Percentiles rank a stretch among this genome's conserved stretches.
These are phyloP conservation scores for Mellilla xanthometata DNA, from an alignment of 2,888 invertebrate species.

Conservation along the genomic window DNA sequence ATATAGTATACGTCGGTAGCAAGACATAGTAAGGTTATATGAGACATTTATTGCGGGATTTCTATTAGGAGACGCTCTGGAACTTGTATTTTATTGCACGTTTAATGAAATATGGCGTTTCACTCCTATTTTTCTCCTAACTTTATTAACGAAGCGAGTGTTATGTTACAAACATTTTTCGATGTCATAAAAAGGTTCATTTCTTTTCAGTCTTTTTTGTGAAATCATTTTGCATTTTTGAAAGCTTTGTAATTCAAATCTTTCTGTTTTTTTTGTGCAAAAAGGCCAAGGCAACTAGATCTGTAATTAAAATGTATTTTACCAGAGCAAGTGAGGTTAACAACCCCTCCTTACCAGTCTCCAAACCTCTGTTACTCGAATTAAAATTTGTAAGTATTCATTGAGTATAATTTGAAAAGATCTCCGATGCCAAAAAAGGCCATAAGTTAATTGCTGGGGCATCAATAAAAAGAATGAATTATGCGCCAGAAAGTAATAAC, in stretches of 20 bases:
- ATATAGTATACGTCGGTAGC: too few species aligned
- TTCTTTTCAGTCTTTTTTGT: too few species aligned
- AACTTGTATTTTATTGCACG: too few species aligned
- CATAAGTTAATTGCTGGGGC: constrained; percentile 54
- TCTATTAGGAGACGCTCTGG: too few species aligned
- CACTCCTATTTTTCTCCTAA: too few species aligned
- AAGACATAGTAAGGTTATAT: too few species aligned
- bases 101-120: too few species aligned
- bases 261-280: constrained; percentile 3
- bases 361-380: constrained; percentile 13
- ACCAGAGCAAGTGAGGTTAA: background rate
- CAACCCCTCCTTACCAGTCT: constrained; percentile 5
- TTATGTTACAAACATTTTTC: too few species aligned
- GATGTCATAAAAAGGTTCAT: too few species aligned
- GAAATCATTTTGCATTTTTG: too few species aligned
- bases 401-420: constrained; percentile 25
- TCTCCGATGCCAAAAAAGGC: constrained; percentile 33
- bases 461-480: constrained; percentile 64
- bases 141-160: too few species aligned
- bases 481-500: constrained; percentile 41
- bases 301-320: background rate
- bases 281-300: constrained; percentile 18
- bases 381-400: constrained; percentile 30
- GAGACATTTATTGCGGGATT: too few species aligned
- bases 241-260: background rate